A percentile compares a stretch with the other conserved stretches of the same genome.
Conservation (phyloP, 1,140 invertebrate genomes). For the Diachasma alloeum region DNA sequence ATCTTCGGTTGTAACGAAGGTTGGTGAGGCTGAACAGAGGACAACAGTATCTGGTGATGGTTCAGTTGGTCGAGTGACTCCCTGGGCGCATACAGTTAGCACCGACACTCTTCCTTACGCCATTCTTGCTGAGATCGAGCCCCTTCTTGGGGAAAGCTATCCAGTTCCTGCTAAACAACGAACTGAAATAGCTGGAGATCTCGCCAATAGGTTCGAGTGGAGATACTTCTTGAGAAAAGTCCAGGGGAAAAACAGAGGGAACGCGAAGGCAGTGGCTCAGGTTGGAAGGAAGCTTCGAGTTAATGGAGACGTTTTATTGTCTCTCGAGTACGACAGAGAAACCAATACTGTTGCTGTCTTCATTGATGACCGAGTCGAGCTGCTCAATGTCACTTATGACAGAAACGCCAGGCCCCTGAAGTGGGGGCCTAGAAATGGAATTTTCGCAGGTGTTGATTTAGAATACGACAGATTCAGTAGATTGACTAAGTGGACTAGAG, state of each 20-base stretch:
- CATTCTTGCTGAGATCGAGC: conserved; percentile 82
- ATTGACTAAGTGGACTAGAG: conserved; percentile 91
- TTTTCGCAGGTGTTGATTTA: conserved; percentile 87
- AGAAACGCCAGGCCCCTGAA: conserved; percentile 87
- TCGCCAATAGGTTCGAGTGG: conserved; percentile 95
- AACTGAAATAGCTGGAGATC: conserved; percentile 86
- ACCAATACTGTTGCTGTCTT: conserved; percentile 89
- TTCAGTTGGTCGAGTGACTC: conserved; percentile 78
- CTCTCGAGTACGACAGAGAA: conserved; percentile 91
- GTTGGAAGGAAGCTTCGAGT: conserved; percentile 85
- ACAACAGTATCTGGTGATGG: conserved; percentile 84
- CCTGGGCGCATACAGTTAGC: conserved; percentile 84
- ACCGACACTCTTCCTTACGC: conserved; percentile 88
- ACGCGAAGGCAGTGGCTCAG: conserved; percentile 77
- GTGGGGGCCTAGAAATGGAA: conserved; percentile 86
- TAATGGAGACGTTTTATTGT: conserved; percentile 90
- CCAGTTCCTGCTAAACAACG: conserved; percentile 90
- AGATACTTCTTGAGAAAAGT: conserved; percentile 83
- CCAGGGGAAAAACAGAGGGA: conserved; percentile 71
- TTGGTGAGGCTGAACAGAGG: conserved; percentile 81
- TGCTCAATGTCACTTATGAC: conserved; percentile 93
- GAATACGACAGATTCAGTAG: conserved; percentile 93
- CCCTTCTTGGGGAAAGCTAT: conserved; percentile 85
- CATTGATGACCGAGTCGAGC: conserved; percentile 86
- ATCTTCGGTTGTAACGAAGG: conserved; percentile 80